Evolutionary conservation across 2,113 vertebrate genomes (phyloP), one percentile per base, ranked within the genome.

Genomic region (Heterotis niloticus): DNA sequence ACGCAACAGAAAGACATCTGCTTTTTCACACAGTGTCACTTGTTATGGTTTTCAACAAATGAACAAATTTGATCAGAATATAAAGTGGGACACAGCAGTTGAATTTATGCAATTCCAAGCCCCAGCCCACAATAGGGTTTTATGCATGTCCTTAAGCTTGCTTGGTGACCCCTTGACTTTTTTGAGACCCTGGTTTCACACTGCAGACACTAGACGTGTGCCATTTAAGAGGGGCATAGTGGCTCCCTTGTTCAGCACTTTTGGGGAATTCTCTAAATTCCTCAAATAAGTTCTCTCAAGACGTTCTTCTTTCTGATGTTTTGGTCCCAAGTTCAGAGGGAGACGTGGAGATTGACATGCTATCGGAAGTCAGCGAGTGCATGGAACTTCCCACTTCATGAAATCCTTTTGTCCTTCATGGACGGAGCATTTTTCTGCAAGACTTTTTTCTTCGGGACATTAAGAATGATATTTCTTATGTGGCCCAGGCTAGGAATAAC

Each of bases 191-290:
- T 13, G 12, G 60, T 34, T 12, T 5, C 20, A 11, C 24, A n/a
- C 24, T 9, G 0, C 24, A 75, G 57, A n/a, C 59, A 75, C 20
- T 9, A 59, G 24, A 24, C 10, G 13, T 75, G 24, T 75, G 74
- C 4, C 26, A 44, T 75, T 75, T 75, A 20, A 64, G 17, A 75
- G 59, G 74, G 54, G 20, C 74, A 75, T 5, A 75, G 20, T 60
- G 26, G 59, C 10, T n/a, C 10, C 10, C 28, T 44, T 75, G 74
- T 75, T 64, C 62, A 13, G 60, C 10, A 26, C 0, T 11, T 44
- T 74, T 54, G 23, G 24, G 28, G 67, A 69, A 14, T 69, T 14
- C 56, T 62, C 57, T 17, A 75, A 7, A 75, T 34, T 28, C n/a
- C 17, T 17, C 56, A 62, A 75, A 75, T 62, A 57, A 14, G n/a